phyloP scores from a whole-genome alignment of 2,888 invertebrate species.

The Silvanus unidentatus region DNA sequence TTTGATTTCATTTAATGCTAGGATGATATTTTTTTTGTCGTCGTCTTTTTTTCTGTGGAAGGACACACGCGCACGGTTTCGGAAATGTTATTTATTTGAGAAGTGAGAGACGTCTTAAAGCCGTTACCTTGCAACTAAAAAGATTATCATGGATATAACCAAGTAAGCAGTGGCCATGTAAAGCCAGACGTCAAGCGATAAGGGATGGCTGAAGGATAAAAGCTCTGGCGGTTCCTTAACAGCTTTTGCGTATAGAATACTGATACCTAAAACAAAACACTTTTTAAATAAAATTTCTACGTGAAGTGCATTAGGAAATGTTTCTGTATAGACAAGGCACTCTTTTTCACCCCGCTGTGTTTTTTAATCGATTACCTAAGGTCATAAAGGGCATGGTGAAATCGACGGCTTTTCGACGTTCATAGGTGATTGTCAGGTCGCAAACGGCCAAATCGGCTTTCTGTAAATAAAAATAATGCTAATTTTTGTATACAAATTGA shows the following conservation, averaged over 20 bases:
- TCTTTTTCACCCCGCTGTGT: too few species aligned
- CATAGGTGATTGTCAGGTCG: conserved; percentile 91
- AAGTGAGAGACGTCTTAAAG: not conserved
- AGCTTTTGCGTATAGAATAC: conserved; percentile 80
- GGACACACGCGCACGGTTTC: too few species aligned
- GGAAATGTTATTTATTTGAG: too few species aligned
- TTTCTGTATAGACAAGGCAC: too few species aligned
- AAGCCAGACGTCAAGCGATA: conserved; percentile 82
- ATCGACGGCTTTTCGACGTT: conserved; percentile 80
- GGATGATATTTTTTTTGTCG: too few species aligned
- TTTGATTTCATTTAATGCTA: too few species aligned
- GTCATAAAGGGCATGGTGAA: conserved; percentile 98
- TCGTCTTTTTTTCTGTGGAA: too few species aligned
- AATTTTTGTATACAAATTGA: too few species aligned
- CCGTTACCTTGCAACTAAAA: conserved; percentile 60
- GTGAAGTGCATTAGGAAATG: not conserved
- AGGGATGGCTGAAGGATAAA: conserved; percentile 85
- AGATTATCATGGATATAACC: conserved; percentile 74
- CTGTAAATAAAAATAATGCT: conserved; percentile 49
- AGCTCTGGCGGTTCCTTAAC: conserved; percentile 71
- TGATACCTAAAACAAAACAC: conserved; percentile 56
- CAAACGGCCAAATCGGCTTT: conserved; percentile 93
- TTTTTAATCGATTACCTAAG: conserved; percentile 58
- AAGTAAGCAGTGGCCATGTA: conserved; percentile 84
- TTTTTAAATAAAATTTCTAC: conserved; percentile 6